A percentile compares a stretch with the other conserved stretches of the same genome.
These are phyloP conservation scores for Nannobrachium achirus DNA, from an alignment of 2,113 vertebrate genomes.

Conservation along the genomic window DNA sequence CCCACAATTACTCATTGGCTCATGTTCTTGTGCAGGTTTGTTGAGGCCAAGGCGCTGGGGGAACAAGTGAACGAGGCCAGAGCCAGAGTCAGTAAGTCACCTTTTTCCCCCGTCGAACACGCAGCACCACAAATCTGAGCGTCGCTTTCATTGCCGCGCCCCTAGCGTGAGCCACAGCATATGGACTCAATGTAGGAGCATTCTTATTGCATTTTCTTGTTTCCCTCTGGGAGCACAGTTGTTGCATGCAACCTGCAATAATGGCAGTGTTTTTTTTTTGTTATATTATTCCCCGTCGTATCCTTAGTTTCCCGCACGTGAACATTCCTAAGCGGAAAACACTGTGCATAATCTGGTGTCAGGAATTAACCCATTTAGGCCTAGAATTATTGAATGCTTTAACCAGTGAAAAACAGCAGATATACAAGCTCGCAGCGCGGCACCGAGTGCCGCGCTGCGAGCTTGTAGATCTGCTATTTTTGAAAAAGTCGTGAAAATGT, in stretches of 20 bases:
- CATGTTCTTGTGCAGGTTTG: conserved; percentile 77
- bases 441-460: too few relatives aligned
- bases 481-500: too few relatives aligned
- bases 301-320: not conserved
- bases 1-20: too few relatives aligned
- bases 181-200: conserved; percentile 2
- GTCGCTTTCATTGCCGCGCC: not conserved
- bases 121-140: not conserved
- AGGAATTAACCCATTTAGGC: too few relatives aligned
- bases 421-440: too few relatives aligned
- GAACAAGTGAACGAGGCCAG: conserved; percentile 83
- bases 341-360: too few relatives aligned
- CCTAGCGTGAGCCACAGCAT: conserved; percentile 1
- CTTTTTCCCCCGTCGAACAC: conserved; percentile 1
- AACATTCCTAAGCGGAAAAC: too few relatives aligned
- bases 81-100: conserved; percentile 89
- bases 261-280: not conserved
- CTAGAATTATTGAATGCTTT: too few relatives aligned
- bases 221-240: not conserved
- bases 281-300: not conserved
- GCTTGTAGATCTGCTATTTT: too few relatives aligned
- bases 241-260: not conserved
- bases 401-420: too few relatives aligned
- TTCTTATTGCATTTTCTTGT: not conserved
- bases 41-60: conserved; percentile 88